These are phyloP conservation scores for Leucophora obtusa DNA, from an alignment of 2,888 invertebrate species.

Conservation along the genomic window DNA sequence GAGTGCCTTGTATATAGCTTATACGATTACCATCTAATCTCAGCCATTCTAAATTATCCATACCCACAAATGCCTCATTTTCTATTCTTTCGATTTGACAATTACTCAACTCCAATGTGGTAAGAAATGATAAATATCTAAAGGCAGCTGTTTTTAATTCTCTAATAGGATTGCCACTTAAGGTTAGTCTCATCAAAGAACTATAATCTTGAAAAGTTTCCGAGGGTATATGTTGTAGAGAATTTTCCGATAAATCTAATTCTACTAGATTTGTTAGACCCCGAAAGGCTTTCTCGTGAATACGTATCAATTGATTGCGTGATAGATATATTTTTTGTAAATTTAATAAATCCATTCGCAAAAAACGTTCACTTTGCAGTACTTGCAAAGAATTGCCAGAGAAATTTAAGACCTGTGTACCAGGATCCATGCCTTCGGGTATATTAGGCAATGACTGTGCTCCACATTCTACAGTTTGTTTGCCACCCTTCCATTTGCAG, in stretches of 20 bases:
- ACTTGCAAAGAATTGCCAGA: constrained; percentile 89
- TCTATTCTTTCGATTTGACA: constrained; percentile 89
- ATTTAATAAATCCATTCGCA: constrained; percentile 88
- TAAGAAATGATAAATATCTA: constrained; percentile 86
- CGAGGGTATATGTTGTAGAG: constrained; percentile 87
- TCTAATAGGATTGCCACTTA: constrained; percentile 90
- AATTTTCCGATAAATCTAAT: constrained; percentile 90
- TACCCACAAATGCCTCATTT: constrained; percentile 88
- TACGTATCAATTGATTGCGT: constrained; percentile 87
- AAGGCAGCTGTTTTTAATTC: constrained; percentile 86
- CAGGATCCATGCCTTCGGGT: constrained; percentile 88
- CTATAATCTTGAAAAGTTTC: constrained; percentile 88
- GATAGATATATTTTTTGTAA: constrained; percentile 91
- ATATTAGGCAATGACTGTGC: constrained; percentile 87
- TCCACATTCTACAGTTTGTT: constrained; percentile 92
- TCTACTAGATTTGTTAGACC: constrained; percentile 93
- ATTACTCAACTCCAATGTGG: constrained; percentile 88
- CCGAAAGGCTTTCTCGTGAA: constrained; percentile 89
- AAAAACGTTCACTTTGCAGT: constrained; percentile 88
- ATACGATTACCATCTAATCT: constrained; percentile 90
- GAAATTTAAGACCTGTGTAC: constrained; percentile 92
- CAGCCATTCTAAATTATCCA: constrained; percentile 90
- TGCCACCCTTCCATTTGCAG: constrained; percentile 96
- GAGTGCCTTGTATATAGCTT: constrained; percentile 84
- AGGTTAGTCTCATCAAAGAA: constrained; percentile 88